Conservation (phyloP, 2,113 vertebrate species). For the Vulpes ferrilata region DNA sequence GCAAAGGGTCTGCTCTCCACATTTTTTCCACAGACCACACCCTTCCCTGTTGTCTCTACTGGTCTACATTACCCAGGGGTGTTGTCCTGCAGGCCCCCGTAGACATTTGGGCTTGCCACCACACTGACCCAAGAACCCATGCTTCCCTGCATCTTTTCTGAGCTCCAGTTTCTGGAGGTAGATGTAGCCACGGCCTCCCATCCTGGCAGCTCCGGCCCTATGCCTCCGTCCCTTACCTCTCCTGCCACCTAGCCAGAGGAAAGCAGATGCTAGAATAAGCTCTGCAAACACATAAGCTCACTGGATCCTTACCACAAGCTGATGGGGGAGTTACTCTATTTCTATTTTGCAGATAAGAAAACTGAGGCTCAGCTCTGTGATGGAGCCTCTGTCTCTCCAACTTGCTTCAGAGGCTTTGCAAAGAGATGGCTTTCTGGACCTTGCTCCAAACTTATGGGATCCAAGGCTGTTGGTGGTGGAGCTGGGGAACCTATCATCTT, state of each 20-base stretch:
- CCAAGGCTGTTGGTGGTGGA: not conserved
- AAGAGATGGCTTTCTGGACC: not conserved
- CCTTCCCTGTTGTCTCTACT: not conserved
- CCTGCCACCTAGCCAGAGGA: not conserved
- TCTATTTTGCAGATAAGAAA: conserved; percentile 4
- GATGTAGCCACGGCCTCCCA: not conserved
- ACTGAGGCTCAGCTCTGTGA: not conserved
- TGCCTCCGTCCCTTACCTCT: not conserved
- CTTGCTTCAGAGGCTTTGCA: not conserved
- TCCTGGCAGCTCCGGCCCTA: not conserved
- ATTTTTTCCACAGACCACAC: not conserved
- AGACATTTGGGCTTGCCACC: not conserved
- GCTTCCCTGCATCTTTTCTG: not conserved
- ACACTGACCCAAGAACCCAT: not conserved
- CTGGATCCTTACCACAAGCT: not conserved
- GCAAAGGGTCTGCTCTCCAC: not conserved
- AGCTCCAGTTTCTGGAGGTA: not conserved
- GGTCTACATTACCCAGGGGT: accelerated
- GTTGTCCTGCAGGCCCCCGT: not conserved
- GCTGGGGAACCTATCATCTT: not conserved
- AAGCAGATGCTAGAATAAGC: not conserved
- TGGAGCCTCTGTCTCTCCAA: not conserved
- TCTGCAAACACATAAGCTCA: not conserved
- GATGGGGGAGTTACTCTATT: not conserved
- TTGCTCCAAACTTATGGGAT: accelerated